A percentile compares a stretch with the other conserved stretches of the same genome.
Evolutionary conservation across 2,888 invertebrate species (phyloP).

Genomic region (Phaonia tiefii): DNA sequence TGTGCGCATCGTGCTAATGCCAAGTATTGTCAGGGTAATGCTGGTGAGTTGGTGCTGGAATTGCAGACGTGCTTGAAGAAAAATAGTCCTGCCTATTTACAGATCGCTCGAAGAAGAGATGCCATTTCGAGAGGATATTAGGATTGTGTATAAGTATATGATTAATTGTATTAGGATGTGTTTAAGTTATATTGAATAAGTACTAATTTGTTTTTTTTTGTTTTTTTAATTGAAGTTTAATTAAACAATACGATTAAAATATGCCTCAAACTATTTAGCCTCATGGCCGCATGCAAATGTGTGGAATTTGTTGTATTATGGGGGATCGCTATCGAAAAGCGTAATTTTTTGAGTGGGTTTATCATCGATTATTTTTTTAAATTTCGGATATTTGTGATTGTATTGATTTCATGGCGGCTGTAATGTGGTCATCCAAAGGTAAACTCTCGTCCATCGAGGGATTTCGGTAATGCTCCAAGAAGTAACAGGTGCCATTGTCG

Average conservation of each 20-base stretch:
- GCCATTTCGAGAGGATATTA: constrained; percentile 48
- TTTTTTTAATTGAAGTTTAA: constrained; percentile 14
- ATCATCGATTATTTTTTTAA: constrained; percentile 15
- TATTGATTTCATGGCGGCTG: constrained; percentile 78
- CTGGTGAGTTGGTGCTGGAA: constrained; percentile 67
- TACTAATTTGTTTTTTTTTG: constrained; percentile 18
- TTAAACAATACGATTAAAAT: constrained; percentile 37
- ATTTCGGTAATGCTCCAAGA: constrained; percentile 90
- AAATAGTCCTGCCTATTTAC: constrained; percentile 7
- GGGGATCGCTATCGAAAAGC: too few species aligned
- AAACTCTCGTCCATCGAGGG: constrained; percentile 84
- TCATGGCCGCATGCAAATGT: too few species aligned
- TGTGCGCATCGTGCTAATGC: constrained; percentile 70
- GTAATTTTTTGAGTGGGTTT: neutral
- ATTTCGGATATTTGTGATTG: constrained; percentile 66
- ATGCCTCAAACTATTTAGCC: neutral
- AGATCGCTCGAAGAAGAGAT: constrained; percentile 44
- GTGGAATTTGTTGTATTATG: neutral
- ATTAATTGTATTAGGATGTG: neutral
- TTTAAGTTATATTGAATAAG: constrained; percentile 54
- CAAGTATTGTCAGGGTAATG: constrained; percentile 48
- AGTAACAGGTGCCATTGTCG: constrained; percentile 91
- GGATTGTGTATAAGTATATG: constrained; percentile 2
- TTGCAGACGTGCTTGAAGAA: constrained; percentile 69
- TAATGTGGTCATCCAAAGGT: constrained; percentile 80